Evolutionary conservation across 2,888 invertebrate species (phyloP), one percentile per base, ranked within the genome.

Genomic region (Pimpla rufipes): DNA sequence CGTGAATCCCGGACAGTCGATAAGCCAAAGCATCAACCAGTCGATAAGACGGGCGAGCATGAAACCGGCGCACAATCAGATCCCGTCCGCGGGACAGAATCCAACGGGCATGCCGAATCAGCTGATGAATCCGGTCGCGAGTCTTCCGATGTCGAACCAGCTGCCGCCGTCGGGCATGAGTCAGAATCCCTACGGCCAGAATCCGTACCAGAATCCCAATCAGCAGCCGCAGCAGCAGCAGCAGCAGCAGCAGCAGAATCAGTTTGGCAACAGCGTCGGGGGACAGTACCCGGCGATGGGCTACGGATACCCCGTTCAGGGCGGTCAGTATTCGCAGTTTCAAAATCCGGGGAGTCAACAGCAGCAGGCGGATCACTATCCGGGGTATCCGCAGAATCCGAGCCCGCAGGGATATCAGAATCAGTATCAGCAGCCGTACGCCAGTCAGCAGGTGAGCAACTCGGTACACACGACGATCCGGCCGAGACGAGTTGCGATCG

Each of bases 81-180:
- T 79, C n/a, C n/a, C n/a, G 18, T 35, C 87, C 45, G 11, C 80
- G 16, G 81, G 45, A 68, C 80, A 85, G 23, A 93, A 93, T 64
- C 94, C 94, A 93, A 94, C 94, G 50, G 8, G 16, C 0, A 79
- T 80, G 66, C 81, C 81, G 62, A 85, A 81, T 77, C 85, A 85
- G 52, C 71, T 87, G 37, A 50, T 73, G 13, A 92, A 93, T 66
- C 94, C 94, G 93, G 94, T 94, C 11, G 13, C 57, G 18, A 68
- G 74, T 62, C 11, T 42, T 37, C 59, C 67, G 18, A 21, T 21
- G 52, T 79, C 83, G 85, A 94, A 94, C 85, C 93, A 94, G 83
- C 89, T 94, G 87, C 90, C 94, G 84, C 93, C 94, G 74, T 94
- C 88, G 37, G 89, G 88, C 42, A 57, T 87, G 40, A 86, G 85